Base-by-base conservation (phyloP, 2,888 invertebrate genomes). In the Coenonympha arcania region DNA sequence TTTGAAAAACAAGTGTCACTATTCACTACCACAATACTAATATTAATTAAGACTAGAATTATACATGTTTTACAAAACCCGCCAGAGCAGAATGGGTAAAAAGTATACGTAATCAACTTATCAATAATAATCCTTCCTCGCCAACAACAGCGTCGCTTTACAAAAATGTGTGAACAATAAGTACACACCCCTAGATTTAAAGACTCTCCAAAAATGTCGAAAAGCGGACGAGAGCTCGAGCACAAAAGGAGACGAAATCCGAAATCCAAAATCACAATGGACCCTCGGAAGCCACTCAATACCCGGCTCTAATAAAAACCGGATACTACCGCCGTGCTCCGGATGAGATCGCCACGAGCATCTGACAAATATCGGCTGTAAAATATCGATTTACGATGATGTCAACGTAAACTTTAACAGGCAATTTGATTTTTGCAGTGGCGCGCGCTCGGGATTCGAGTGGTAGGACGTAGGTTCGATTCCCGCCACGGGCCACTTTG, bases 231-330 rank as follows among this genome's bases (percentile, higher is more conserved):
- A 79, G 76, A 74, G 70, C 68, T 63, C 64, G 54, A 55, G 61
- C 63, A 79, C 75, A 79, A 78, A 70, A 58, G 69, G 58, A 66
- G 60, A 71, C 69, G 61, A 68, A 70, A 70, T 69, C 67, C 69
- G 63, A 68, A 70, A 70, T 69, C 67, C 69, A 63, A 68, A 70
- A 71, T 68, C 65, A 81, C 82, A 82, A 81, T 76, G 68, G 69
- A 72, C 61, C 60, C 42, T 73, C 71, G 74, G 74, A 79, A 80
- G 75, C 79, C 77, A 81, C 80, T 82, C 78, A 74, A 82, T 81
- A 79, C 67, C 71, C 68, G 68, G 68, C 58, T 72, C 76, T 77
- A 82, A 82, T 82, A 80, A 76, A 79, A 79, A 75, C 79, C 80
- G 82, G 82, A 83, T 79, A 71, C 64, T 60, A 61, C 63, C 63